These are phyloP conservation scores for Caiman crocodilus DNA, from an alignment of 2,797 vertebrate genomes.

Conservation along the genomic window DNA sequence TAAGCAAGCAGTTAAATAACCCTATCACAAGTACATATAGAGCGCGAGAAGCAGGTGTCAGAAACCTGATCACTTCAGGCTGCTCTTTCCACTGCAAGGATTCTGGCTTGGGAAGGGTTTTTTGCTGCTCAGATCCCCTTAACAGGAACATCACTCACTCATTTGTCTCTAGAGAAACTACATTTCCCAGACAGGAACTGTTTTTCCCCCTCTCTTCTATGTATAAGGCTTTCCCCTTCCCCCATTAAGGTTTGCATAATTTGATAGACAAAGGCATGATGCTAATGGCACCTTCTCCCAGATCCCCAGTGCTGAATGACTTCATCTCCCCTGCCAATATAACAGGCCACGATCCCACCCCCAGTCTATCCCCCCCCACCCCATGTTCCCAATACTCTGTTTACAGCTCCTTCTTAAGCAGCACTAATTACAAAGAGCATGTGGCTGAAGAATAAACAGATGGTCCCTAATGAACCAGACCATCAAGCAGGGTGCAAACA, in stretches of 20 bases:
- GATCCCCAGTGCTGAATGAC: not conserved
- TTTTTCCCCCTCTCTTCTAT: fast-evolving
- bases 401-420: not conserved
- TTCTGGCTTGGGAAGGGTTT: not conserved
- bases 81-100: not conserved
- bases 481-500: not conserved
- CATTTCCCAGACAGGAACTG: not conserved
- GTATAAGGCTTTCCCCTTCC: fast-evolving
- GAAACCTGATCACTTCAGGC: fast-evolving
- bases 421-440: not conserved
- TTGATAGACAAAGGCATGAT: not conserved
- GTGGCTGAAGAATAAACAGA: not conserved
- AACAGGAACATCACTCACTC: not conserved
- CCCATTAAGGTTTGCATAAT: fast-evolving
- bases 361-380: not conserved
- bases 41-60: not conserved
- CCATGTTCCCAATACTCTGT: not conserved
- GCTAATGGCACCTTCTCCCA: not conserved
- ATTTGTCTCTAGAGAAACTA: not conserved
- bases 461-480: not conserved
- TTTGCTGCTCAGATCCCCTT: not conserved
- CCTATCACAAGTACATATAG: fast-evolving
- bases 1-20: not conserved
- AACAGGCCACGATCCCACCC: not conserved
- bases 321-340: not conserved